These are phyloP conservation scores for Dendrocopos noguchii DNA, from an alignment of 2,113 vertebrate genomes.

Conservation along the genomic window DNA sequence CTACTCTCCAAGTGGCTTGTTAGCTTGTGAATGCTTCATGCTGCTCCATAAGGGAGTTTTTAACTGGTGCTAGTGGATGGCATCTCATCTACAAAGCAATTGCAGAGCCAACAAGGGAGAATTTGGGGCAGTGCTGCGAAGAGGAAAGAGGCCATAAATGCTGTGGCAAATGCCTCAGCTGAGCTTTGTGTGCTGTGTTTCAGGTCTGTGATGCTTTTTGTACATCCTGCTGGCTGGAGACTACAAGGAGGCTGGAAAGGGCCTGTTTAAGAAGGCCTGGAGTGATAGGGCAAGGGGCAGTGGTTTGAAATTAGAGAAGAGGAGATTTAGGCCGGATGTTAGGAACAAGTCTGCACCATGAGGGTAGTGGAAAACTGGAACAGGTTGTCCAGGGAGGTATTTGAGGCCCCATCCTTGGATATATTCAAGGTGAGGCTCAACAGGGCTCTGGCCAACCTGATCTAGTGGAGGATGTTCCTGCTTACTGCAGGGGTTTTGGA, in stretches of 20 bases:
- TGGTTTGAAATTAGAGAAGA: too few species aligned
- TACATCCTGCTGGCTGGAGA: not conserved
- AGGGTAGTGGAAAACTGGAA: too few species aligned
- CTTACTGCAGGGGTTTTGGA: not conserved
- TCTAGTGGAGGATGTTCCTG: not conserved
- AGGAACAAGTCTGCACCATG: too few species aligned
- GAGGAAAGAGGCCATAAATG: not conserved
- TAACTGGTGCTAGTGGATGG: not conserved
- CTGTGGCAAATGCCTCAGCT: not conserved
- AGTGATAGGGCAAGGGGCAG: too few species aligned
- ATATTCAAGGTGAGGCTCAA: too few species aligned
- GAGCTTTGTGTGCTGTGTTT: not conserved
- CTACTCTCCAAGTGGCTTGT: not conserved
- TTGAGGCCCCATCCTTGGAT: too few species aligned
- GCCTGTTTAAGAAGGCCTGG: too few species aligned
- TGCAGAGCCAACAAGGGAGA: not conserved
- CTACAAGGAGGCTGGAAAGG: too few species aligned
- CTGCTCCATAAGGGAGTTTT: not conserved
- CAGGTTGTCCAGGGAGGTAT: too few species aligned
- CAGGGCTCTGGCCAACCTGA: too few species aligned
- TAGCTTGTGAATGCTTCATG: not conserved
- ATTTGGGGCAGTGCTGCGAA: not conserved
- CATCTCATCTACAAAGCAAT: not conserved
- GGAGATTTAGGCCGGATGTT: too few species aligned
- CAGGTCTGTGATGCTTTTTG: not conserved